phyloP scores from a whole-genome alignment of 2,888 invertebrate genomes.

The Limenitis arthemis region DNA sequence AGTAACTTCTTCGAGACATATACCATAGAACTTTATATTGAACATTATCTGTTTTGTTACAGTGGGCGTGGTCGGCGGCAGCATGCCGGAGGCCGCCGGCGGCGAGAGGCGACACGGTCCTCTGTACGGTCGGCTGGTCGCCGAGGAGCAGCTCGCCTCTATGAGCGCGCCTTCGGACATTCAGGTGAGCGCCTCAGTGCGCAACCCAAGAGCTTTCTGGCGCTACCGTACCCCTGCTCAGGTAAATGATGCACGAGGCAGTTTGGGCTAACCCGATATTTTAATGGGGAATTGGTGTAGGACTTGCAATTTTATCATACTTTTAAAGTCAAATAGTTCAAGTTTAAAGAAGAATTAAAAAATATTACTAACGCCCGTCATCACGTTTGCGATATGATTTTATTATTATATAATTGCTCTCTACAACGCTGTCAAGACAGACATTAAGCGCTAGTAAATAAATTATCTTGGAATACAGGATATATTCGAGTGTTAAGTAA shows the following conservation, averaged over 20 bases:
- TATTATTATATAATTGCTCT: conserved; percentile 49
- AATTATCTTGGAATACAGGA: conserved; percentile 45
- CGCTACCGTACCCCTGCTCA: conserved; percentile 61
- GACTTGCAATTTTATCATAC: too few relatives aligned
- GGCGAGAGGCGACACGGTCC: conserved; percentile 81
- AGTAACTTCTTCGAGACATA: too few relatives aligned
- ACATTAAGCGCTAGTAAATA: conserved; percentile 55
- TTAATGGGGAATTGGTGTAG: not conserved
- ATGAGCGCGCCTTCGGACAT: conserved; percentile 78
- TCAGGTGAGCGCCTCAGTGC: conserved; percentile 69
- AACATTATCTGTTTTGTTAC: conserved; percentile 36
- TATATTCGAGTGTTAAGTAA: conserved; percentile 34
- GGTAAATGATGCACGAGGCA: conserved; percentile 71
- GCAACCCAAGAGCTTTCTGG: conserved; percentile 70
- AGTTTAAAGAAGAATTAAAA: not conserved
- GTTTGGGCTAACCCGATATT: conserved; percentile 38
- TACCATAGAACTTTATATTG: not conserved
- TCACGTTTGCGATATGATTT: conserved; percentile 19
- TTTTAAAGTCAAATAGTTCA: too few relatives aligned
- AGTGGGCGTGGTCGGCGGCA: conserved; percentile 66
- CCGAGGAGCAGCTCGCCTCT: conserved; percentile 86
- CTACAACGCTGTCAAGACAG: conserved; percentile 45
- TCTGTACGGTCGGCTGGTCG: conserved; percentile 91
- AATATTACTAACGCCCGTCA: too few relatives aligned
- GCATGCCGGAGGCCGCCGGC: conserved; percentile 58